Evolutionary conservation across 2,797 vertebrate genomes (phyloP).

Genomic region (Rhinatrema bivittatum): DNA sequence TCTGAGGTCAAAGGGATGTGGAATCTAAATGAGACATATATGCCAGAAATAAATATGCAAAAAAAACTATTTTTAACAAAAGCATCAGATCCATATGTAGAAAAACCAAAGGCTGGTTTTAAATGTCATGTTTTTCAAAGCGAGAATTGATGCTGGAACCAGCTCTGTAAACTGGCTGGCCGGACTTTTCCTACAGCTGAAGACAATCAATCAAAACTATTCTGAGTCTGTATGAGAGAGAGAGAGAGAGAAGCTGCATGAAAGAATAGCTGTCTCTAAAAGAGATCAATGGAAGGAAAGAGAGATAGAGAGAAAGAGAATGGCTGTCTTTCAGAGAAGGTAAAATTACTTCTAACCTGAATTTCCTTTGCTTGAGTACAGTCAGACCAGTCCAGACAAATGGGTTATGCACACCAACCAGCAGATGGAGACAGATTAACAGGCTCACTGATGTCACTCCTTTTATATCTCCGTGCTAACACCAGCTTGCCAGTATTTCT

Average conservation of each 20-base stretch:
- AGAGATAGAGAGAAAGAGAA: no score
- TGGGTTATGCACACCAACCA: no score
- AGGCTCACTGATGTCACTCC: no score
- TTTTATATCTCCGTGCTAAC: no score
- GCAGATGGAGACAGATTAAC: no score
- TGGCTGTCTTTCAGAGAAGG: no score
- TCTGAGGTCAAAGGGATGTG: conserved; percentile 45
- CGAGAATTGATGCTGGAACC: conserved; percentile 48
- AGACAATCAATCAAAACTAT: conserved; percentile 45
- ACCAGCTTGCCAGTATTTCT: no score
- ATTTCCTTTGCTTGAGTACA: no score
- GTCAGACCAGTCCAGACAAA: no score
- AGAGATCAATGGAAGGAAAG: no score
- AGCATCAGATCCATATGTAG: conserved; percentile 52
- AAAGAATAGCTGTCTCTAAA: no score
- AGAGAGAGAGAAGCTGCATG: conserved; percentile 23
- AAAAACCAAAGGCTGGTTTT: conserved; percentile 50
- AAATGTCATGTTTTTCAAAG: conserved; percentile 56
- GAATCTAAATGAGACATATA: conserved; percentile 37
- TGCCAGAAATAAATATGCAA: conserved; percentile 33
- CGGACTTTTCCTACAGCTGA: conserved; percentile 43
- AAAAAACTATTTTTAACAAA: conserved; percentile 39
- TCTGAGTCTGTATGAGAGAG: conserved; percentile 18
- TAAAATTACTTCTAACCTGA: no score
- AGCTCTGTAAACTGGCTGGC: conserved; percentile 39